Percentiles rank a stretch among this genome's conserved stretches.
Conservation (phyloP, 2,888 invertebrate species). For the Girardia tigrina region DNA sequence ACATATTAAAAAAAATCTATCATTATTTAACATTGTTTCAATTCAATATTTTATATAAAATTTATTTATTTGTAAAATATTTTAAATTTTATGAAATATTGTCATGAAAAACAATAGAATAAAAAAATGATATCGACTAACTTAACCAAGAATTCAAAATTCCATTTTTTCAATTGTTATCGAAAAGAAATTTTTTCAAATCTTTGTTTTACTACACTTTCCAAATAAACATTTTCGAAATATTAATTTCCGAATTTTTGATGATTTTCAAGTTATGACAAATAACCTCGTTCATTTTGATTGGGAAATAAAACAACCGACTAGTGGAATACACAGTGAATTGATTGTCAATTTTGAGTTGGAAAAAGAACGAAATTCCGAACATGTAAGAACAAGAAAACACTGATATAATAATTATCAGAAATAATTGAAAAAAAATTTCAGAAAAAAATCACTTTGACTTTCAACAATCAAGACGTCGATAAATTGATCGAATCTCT, state of each 20-base stretch:
- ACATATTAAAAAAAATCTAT: too few species aligned
- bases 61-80: too few species aligned
- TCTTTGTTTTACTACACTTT: too few species aligned
- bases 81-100: too few species aligned
- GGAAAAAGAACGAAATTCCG: background rate
- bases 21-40: too few species aligned
- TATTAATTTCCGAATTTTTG: too few species aligned
- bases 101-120: too few species aligned
- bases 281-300: background rate
- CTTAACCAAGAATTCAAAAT: too few species aligned
- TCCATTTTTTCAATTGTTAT: background rate
- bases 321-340: conserved; percentile 17
- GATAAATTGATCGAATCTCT: background rate
- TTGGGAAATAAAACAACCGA: background rate
- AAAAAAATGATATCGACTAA: too few species aligned
- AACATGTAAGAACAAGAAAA: background rate
- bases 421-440: background rate
- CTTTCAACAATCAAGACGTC: background rate
- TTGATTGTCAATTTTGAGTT: background rate
- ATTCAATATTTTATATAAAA: too few species aligned
- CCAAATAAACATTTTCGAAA: too few species aligned
- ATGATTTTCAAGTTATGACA: background rate
- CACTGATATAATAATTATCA: background rate
- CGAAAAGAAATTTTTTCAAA: background rate
- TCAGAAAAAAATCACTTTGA: background rate